Evolutionary conservation across 2,113 vertebrate genomes (phyloP), one percentile per base, ranked within the genome.

Genomic region (Phalacrocorax pelagicus): DNA sequence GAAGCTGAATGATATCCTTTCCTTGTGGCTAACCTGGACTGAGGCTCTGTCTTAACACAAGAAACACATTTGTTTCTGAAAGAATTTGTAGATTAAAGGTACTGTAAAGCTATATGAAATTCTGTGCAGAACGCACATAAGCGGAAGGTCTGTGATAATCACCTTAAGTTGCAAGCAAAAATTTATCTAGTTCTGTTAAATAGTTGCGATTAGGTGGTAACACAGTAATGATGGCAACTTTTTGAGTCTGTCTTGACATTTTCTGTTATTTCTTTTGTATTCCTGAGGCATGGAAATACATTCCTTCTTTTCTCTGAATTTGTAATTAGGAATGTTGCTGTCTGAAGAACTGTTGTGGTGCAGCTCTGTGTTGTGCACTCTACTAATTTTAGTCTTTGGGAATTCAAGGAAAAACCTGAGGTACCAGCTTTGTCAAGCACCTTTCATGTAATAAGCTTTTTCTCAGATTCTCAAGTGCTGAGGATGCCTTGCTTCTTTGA

Each of bases 361-460:
- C 49, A 44, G 36, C 38, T 72, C 67, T 44, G 13, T 86, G 66
- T 58, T 73, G 59, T 44, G 34, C 54, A 20, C 47, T 49, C 38
- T 17, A 5, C 38, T 75, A 54, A 77, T 55, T 80, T 63, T 58
- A 80, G 77, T 88, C 46, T 92, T 40, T 32, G 73, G 51, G 32
- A 89, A 84, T 72, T 90, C 73, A 46, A 38, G 44, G 20, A 42
- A 22, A 91, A 88, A 83, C 29, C 32, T 63, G 42, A 83, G 51
- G 15, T 70, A 80, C 21, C n/a, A 73, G 46, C 42, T 88, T 91
- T 90, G 44, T 77, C 32, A 82, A 75, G 23, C n/a, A 62, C 20
- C 94, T 95, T 18, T 54, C 38, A 22, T 46, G 10, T 40, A 89
- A 79, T 84, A 90, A 80, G 70, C 24, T 86, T 94, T 85, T 95